These are phyloP conservation scores for Oryzias melastigma DNA, from an alignment of 2,113 vertebrate species.

Conservation along the genomic window DNA sequence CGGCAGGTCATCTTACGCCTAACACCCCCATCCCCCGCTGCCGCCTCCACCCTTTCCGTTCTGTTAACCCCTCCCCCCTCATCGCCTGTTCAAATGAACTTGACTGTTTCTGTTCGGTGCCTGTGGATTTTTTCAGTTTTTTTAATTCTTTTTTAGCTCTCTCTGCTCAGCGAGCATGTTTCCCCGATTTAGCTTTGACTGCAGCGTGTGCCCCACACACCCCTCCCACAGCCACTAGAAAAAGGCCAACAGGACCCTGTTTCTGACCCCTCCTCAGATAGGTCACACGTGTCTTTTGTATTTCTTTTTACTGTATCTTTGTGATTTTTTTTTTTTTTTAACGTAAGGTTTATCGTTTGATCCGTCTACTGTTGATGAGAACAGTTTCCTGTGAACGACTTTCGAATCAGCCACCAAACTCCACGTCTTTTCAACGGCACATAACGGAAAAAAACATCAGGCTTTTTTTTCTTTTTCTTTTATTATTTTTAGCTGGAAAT, in stretches of 20 bases:
- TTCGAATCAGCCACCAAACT: constrained; percentile 3
- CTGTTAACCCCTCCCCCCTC: constrained; percentile 11
- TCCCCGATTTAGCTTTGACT: constrained; percentile 31
- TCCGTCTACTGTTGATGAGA: constrained; percentile 60
- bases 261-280: constrained; percentile 23
- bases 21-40: too few relatives aligned
- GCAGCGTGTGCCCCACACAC: too few relatives aligned
- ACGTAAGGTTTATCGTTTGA: constrained; percentile 6
- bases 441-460: constrained; percentile 58
- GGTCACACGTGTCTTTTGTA: constrained; percentile 35
- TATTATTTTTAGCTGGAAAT: constrained; percentile 42
- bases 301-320: constrained; percentile 42
- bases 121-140: constrained; percentile 52
- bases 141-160: constrained; percentile 21
- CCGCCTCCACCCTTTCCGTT: background rate
- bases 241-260: constrained; percentile 2
- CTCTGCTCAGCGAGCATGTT: constrained; percentile 46
- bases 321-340: constrained; percentile 10
- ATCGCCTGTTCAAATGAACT: constrained; percentile 69
- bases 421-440: constrained; percentile 55
- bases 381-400: constrained; percentile 36
- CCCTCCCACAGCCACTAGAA: too few relatives aligned
- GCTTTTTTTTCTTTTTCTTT: constrained; percentile 16
- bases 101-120: constrained; percentile 67
- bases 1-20: constrained; percentile 20